A percentile compares a stretch with the other conserved stretches of the same genome.
Conservation (phyloP, 2,797 vertebrate genomes). For the Sitta carolinensis region DNA sequence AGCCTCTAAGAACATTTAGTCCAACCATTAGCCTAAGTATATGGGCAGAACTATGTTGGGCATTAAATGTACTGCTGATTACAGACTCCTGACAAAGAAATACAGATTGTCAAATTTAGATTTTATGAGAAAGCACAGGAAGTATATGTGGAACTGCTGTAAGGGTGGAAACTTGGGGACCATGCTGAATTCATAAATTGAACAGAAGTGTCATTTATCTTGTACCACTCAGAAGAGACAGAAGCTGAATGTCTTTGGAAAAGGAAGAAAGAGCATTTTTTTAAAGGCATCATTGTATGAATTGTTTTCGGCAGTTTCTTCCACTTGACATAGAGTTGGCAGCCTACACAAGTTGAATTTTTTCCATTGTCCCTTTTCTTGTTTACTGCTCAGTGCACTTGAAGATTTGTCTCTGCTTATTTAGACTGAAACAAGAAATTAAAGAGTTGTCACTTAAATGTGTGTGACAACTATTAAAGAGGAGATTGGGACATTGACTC, state of each 20-base stretch:
- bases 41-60: not conserved
- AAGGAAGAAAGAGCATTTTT: not conserved
- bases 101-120: not conserved
- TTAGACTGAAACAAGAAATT: not conserved
- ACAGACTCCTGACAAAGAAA: not conserved
- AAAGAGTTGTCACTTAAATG: not conserved
- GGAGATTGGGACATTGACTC: not conserved
- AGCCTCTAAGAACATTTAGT: not conserved
- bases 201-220: not conserved
- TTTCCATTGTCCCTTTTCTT: not conserved
- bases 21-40: not conserved
- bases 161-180: not conserved
- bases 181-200: not conserved
- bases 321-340: not conserved
- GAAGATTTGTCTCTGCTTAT: not conserved
- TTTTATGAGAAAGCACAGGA: not conserved
- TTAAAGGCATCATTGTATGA: not conserved
- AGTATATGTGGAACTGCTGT: not conserved
- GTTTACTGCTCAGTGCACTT: not conserved
- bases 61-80: not conserved
- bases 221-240: not conserved
- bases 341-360: not conserved
- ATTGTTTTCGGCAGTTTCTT: slow-evolving; percentile 12
- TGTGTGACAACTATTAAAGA: rapidly evolving
- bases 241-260: not conserved